These are phyloP conservation scores for Callospermophilus lateralis DNA, from an alignment of 2,113 vertebrate species.

Conservation along the genomic window DNA sequence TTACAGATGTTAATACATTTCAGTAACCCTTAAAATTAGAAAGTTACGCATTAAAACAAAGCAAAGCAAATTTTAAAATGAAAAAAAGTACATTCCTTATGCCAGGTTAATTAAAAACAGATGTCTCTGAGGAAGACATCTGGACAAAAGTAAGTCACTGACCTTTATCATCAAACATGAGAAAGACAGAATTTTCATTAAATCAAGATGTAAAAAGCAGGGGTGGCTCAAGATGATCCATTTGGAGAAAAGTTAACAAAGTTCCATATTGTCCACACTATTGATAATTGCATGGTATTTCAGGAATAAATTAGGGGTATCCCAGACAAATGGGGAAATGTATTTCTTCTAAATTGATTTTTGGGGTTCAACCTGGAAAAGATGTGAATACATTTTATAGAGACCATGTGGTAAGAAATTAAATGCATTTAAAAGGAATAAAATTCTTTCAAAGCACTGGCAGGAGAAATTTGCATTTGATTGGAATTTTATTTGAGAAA, in stretches of 20 bases:
- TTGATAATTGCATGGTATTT: not conserved
- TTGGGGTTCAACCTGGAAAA: constrained; percentile 30
- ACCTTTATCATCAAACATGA: not conserved
- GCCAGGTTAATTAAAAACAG: not conserved
- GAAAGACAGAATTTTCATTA: constrained; percentile 19
- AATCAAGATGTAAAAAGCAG: constrained; percentile 3
- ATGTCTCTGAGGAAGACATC: not conserved
- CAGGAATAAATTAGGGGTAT: not conserved
- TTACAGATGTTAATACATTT: not conserved
- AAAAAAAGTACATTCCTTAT: not conserved
- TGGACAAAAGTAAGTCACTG: constrained; percentile 17
- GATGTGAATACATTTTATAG: not conserved
- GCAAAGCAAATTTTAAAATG: not conserved
- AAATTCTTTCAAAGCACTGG: not conserved
- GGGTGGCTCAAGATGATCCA: not conserved
- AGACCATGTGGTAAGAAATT: not conserved
- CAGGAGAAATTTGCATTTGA: not conserved
- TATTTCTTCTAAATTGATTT: not conserved
- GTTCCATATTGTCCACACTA: not conserved
- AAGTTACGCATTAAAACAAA: constrained; percentile 38
- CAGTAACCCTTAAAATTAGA: not conserved
- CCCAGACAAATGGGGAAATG: not conserved
- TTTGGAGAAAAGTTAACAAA: not conserved
- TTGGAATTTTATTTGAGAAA: constrained; percentile 10
- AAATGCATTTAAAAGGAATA: not conserved